Conservation (phyloP, 2,797 vertebrate genomes). For the Platyrinchus mystaceus region DNA sequence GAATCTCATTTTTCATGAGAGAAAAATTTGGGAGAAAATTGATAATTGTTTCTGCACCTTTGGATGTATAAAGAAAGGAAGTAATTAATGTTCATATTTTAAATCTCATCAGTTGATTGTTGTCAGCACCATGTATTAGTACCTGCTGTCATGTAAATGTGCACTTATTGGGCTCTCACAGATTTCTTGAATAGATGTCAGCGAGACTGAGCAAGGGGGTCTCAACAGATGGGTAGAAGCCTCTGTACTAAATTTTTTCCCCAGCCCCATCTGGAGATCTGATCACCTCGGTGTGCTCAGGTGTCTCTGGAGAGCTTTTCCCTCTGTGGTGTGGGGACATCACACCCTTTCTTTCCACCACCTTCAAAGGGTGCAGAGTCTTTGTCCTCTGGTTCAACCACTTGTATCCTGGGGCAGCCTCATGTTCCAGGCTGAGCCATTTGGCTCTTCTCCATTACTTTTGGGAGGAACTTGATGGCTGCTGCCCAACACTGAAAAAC, state of each 20-base stretch:
- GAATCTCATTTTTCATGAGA: not conserved
- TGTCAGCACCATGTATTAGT: not conserved
- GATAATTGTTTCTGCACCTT: not conserved
- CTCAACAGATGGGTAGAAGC: not conserved
- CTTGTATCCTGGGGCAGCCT: not conserved
- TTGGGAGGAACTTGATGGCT: not conserved
- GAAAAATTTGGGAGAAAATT: not conserved
- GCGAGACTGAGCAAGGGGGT: not conserved
- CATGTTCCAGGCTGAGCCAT: not conserved
- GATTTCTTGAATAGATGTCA: not conserved
- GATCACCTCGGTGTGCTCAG: not conserved
- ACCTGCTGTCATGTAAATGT: not conserved
- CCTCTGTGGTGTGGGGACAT: not conserved
- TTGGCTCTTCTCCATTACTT: not conserved
- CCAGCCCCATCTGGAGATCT: fast-evolving
- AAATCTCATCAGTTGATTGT: not conserved
- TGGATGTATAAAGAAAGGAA: not conserved
- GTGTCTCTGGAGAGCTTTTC: not conserved
- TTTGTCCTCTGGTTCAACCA: fast-evolving
- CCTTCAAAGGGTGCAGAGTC: not conserved
- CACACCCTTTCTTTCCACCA: not conserved
- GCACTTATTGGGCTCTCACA: not conserved
- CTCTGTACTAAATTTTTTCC: not conserved
- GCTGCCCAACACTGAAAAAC: fast-evolving
- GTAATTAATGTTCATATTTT: not conserved